Evolutionary conservation across 1,140 invertebrate species (phyloP).

Genomic region (Drosophila auraria): DNA sequence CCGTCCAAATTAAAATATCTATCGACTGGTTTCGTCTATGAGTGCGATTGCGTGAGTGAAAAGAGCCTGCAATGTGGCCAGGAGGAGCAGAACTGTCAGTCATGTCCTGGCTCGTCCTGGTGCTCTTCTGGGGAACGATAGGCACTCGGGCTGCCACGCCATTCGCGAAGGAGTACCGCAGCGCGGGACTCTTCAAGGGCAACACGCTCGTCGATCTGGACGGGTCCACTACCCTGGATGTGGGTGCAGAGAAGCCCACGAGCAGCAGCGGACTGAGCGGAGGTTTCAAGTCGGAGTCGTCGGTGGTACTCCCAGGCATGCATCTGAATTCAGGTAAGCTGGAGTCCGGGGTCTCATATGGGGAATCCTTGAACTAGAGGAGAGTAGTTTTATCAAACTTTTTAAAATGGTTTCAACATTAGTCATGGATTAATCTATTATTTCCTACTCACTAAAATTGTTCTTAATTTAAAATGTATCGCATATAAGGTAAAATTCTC

Average conservation of each 20-base stretch:
- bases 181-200: slow-evolving; percentile 59
- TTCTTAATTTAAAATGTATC: slow-evolving; percentile 1
- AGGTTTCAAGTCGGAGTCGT: slow-evolving; percentile 66
- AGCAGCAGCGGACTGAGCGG: slow-evolving; percentile 20
- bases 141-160: slow-evolving; percentile 57
- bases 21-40: slow-evolving; percentile 38
- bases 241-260: slow-evolving; percentile 58
- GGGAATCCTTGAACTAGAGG: too few species aligned
- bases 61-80: slow-evolving; percentile 42
- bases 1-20: slow-evolving; percentile 44
- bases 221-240: slow-evolving; percentile 62
- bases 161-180: slow-evolving; percentile 76
- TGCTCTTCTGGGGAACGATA: slow-evolving; percentile 34
- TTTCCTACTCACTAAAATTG: too few species aligned
- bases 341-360: neutral
- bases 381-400: too few species aligned
- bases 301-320: slow-evolving; percentile 66
- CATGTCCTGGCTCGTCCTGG: slow-evolving; percentile 40
- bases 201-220: slow-evolving; percentile 69
- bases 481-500: neutral
- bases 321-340: slow-evolving; percentile 60
- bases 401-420: too few species aligned
- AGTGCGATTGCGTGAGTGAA: slow-evolving; percentile 33
- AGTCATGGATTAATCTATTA: too few species aligned
- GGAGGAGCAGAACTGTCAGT: slow-evolving; percentile 52